Evolutionary conservation across 2,113 vertebrate species (phyloP), one percentile per base, ranked within the genome.

Genomic region (Ammospiza nelsoni): DNA sequence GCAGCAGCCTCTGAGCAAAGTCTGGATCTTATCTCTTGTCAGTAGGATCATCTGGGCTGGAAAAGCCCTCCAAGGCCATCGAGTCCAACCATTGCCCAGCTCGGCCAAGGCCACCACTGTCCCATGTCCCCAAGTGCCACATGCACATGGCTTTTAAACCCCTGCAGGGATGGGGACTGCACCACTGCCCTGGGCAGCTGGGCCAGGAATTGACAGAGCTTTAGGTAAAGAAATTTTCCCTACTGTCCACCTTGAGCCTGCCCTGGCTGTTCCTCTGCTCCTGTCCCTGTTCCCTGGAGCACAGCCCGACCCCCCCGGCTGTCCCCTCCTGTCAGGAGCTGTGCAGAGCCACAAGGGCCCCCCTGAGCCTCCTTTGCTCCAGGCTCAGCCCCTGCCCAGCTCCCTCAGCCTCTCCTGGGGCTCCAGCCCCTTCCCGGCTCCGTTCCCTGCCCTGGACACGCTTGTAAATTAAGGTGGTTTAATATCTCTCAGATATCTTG

Each of bases 391-490:
- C 57, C 49, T 66, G 20, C 25, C 75, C 85, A 57, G 57, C 85
- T 79, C 49, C 66, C 66, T 72, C 75, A 63, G n/a, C 74, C 4
- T 0, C 74, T 71, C 39, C 74, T 69, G 84, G 33, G 28, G 18
- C 84, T 87, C 73, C 54, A 78, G 15, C 0, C 48, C 74, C 65
- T 78, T n/a, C 44, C 66, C 65, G 63, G 29, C 58, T 25, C 66
- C 0, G 0, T 35, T 14, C 75, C n/a, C 41, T 72, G 1, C 25
- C 9, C 35, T 43, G 31, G 16, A 35, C 44, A 43, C 0, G 0
- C 21, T 15, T 63, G 11, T 14, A 24, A 58, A 23, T 35, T 3
- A 10, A 43, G 49, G 23, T 49, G 21, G 22, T 65, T 80, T 44
- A 37, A 4, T 44, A 5, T 37, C 35, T 51, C 22, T 51, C 1